These are phyloP conservation scores for Psittacula cyanocephala DNA, from an alignment of 2,113 vertebrate genomes.

Conservation along the genomic window DNA sequence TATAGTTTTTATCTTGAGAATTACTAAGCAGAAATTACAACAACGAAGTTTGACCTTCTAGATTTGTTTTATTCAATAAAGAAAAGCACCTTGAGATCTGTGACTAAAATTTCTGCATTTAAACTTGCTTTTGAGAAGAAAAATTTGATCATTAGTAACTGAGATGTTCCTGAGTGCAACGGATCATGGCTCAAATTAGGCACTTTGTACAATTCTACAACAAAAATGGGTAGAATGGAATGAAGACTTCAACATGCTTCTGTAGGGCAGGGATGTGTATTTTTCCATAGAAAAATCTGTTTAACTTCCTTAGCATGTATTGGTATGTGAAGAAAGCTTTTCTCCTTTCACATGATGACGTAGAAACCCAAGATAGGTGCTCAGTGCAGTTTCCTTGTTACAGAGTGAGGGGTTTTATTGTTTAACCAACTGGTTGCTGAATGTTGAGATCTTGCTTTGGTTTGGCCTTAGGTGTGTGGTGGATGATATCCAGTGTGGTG, in stretches of 20 bases:
- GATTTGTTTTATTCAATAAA: neutral
- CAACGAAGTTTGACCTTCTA: neutral
- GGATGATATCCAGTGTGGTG: neutral
- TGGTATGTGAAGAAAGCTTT: neutral
- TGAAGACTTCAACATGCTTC: neutral
- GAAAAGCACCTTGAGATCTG: neutral
- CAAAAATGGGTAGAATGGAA: neutral
- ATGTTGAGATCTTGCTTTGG: neutral
- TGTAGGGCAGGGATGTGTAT: neutral
- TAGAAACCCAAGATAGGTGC: neutral
- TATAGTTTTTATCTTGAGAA: neutral
- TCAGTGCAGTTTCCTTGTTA: neutral
- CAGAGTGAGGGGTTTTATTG: neutral
- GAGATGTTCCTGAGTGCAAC: neutral
- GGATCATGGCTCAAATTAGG: neutral
- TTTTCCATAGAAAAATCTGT: neutral
- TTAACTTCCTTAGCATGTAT: neutral
- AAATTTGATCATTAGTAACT: neutral
- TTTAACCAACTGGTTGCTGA: neutral
- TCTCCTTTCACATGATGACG: neutral
- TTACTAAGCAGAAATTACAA: neutral
- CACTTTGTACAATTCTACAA: neutral
- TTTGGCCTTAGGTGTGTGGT: neutral
- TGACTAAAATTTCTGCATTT: neutral
- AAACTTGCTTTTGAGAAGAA: neutral